Evolutionary conservation across 2,888 invertebrate genomes (phyloP).

Genomic region (Flabesymbios commensalis): DNA sequence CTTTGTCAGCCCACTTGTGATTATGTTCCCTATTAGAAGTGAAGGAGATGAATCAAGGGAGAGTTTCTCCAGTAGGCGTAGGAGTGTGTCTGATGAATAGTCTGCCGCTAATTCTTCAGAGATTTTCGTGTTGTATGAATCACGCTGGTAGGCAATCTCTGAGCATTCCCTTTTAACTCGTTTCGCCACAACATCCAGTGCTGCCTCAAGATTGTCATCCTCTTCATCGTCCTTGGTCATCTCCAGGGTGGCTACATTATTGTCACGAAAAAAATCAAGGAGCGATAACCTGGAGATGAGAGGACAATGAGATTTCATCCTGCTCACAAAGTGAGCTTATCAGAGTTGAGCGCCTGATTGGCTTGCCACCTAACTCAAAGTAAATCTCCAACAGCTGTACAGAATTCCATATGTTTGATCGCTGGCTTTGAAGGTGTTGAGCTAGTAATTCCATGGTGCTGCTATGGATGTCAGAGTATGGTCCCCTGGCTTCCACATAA

Average conservation of each 20-base stretch:
- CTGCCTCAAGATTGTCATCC: neutral
- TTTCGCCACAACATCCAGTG: neutral
- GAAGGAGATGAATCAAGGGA: neutral
- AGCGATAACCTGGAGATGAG: neutral
- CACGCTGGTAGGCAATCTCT: neutral
- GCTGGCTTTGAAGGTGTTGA: too few species aligned
- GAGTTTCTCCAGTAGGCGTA: too few species aligned
- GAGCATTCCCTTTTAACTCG: neutral
- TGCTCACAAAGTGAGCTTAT: neutral
- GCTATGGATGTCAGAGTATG: too few species aligned
- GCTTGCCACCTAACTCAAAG: neutral
- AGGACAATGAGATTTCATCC: neutral
- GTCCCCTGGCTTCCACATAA: too few species aligned
- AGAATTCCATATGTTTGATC: too few species aligned
- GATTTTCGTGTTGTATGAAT: too few species aligned
- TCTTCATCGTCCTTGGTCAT: neutral
- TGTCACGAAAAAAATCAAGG: neutral
- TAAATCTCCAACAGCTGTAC: neutral
- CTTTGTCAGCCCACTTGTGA: neutral
- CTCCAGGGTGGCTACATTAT: neutral
- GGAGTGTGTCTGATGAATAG: too few species aligned
- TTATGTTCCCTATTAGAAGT: constrained; percentile 2
- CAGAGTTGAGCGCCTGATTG: neutral
- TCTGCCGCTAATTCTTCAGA: too few species aligned
- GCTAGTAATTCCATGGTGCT: too few species aligned